Percentiles rank a stretch among this genome's conserved stretches.
phyloP scores from a whole-genome alignment of 1,140 invertebrate species.

The Bombus impatiens region DNA sequence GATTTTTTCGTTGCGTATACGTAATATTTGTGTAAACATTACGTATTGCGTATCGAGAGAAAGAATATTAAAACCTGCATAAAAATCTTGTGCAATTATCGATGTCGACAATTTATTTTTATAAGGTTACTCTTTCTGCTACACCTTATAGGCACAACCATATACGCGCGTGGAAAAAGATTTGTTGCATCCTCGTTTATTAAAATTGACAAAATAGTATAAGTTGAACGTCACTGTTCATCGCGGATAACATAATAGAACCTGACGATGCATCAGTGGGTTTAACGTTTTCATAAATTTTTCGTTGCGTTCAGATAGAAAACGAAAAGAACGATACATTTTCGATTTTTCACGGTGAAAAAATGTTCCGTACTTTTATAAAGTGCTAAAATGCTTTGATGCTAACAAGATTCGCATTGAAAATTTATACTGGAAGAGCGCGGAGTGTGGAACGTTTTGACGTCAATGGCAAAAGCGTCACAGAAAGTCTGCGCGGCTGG shows the following conservation, averaged over 20 bases:
- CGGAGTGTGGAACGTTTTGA: slow-evolving; percentile 56
- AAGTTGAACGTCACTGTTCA: neutral
- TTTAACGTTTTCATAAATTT: slow-evolving; percentile 12
- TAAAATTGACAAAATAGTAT: slow-evolving; percentile 19
- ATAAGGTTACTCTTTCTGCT: neutral
- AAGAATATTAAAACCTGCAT: neutral
- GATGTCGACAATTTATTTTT: neutral
- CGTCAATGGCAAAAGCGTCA: slow-evolving; percentile 61
- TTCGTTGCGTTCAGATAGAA: neutral
- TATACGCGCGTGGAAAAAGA: neutral
- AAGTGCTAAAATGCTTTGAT: slow-evolving; percentile 47
- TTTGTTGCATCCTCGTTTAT: neutral
- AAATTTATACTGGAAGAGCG: slow-evolving; percentile 52
- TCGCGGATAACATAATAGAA: neutral
- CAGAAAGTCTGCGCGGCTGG: slow-evolving; percentile 58
- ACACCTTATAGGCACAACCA: neutral
- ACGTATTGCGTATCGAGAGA: neutral
- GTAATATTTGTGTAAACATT: neutral
- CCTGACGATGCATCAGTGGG: neutral
- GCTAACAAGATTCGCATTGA: slow-evolving; percentile 57
- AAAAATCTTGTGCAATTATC: neutral
- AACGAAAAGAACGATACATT: neutral
- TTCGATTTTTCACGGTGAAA: slow-evolving; percentile 44
- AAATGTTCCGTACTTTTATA: slow-evolving; percentile 33
- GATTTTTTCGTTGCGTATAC: neutral